phyloP scores from a whole-genome alignment of 2,113 vertebrate species.

The Myxocyprinus asiaticus region DNA sequence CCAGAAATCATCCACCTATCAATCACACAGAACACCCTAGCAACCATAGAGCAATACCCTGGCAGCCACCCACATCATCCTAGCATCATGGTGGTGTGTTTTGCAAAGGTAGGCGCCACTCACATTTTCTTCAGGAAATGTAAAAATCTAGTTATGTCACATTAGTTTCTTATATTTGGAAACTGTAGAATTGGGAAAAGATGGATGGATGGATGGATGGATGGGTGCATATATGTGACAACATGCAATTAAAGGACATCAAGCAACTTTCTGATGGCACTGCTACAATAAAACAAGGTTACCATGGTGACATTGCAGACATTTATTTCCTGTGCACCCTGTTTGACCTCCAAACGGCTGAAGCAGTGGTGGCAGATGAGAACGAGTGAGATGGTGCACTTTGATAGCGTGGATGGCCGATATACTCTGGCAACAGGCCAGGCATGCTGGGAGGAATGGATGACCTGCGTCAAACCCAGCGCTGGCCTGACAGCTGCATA shows the following conservation, averaged over 20 bases:
- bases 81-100: too few species aligned
- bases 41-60: too few species aligned
- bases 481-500: constrained; percentile 14
- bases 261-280: neutral
- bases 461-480: neutral
- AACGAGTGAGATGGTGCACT: neutral
- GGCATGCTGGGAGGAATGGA: neutral
- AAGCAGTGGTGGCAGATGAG: neutral
- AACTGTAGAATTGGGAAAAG: too few species aligned
- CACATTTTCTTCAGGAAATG: too few species aligned
- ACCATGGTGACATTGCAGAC: neutral
- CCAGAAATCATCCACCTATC: too few species aligned
- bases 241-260: neutral
- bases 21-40: too few species aligned
- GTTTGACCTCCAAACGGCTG: too few species aligned
- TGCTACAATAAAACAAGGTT: neutral
- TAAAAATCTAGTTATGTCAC: too few species aligned
- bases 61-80: too few species aligned
- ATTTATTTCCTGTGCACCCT: neutral
- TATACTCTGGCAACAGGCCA: constrained; percentile 12
- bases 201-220: too few species aligned
- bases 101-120: too few species aligned
- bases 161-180: too few species aligned
- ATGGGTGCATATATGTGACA: neutral
- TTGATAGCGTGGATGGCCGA: constrained; percentile 17